Conservation (phyloP, 2,888 invertebrate species). For the Myopa tessellatipennis region DNA sequence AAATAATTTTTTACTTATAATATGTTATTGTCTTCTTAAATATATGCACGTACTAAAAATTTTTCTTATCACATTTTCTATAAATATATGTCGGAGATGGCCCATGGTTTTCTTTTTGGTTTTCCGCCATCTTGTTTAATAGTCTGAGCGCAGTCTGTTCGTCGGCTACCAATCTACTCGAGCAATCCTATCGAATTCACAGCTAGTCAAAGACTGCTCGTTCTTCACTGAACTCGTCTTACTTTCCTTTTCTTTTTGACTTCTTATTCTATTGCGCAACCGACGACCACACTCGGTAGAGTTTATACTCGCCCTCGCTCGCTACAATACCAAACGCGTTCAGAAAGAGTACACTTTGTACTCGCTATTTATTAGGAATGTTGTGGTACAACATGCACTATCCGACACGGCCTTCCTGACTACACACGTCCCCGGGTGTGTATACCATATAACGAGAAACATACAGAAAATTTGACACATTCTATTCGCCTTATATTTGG, state of each 20-base stretch:
- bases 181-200: no score
- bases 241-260: background rate
- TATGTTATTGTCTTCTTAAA: no score
- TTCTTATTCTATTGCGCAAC: background rate
- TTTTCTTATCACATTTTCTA: no score
- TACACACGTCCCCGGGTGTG: conserved; percentile 6
- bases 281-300: conserved; percentile 12
- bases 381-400: background rate
- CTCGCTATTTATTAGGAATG: background rate
- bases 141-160: no score
- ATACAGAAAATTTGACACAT: background rate
- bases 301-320: conserved; percentile 13
- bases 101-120: no score
- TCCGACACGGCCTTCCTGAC: conserved; percentile 7
- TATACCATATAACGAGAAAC: background rate
- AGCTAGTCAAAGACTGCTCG: no score
- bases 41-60: no score
- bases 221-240: background rate
- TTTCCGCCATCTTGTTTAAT: no score
- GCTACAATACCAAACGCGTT: background rate
- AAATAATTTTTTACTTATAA: no score
- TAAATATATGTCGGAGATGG: no score
- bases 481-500: background rate
- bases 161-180: no score
- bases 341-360: background rate